Conservation (phyloP, 2,888 invertebrate genomes). For the Kryphioiulus occultus region DNA sequence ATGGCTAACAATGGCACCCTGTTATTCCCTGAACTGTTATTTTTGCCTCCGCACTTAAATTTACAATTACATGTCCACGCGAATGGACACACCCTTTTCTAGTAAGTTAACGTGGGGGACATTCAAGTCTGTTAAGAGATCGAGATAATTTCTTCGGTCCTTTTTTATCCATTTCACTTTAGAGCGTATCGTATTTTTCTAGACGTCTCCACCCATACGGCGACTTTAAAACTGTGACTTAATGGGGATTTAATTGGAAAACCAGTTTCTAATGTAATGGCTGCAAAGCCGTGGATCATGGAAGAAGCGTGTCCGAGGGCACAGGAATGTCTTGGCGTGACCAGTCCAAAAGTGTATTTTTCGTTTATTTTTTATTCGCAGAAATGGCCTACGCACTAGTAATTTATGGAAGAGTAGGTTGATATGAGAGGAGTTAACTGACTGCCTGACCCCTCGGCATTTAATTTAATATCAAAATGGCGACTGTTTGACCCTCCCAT, state of each 20-base stretch:
- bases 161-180: background rate
- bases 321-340: background rate
- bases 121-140: background rate
- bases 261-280: background rate
- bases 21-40: too few relatives aligned
- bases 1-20: background rate
- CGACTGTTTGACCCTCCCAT: background rate
- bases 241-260: background rate
- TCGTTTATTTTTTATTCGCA: background rate
- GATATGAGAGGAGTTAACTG: slow-evolving; percentile 12
- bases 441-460: background rate
- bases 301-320: background rate
- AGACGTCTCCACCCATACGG: background rate
- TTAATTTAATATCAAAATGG: slow-evolving; percentile 6
- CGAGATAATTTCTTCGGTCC: background rate
- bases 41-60: too few relatives aligned
- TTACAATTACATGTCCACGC: too few relatives aligned
- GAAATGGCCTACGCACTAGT: background rate
- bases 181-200: background rate
- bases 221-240: background rate
- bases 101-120: background rate
- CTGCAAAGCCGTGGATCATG: background rate
- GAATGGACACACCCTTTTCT: background rate
- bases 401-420: background rate
- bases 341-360: background rate